phyloP scores from a whole-genome alignment of 1,140 invertebrate genomes.

The Rhynchophorus ferrugineus region DNA sequence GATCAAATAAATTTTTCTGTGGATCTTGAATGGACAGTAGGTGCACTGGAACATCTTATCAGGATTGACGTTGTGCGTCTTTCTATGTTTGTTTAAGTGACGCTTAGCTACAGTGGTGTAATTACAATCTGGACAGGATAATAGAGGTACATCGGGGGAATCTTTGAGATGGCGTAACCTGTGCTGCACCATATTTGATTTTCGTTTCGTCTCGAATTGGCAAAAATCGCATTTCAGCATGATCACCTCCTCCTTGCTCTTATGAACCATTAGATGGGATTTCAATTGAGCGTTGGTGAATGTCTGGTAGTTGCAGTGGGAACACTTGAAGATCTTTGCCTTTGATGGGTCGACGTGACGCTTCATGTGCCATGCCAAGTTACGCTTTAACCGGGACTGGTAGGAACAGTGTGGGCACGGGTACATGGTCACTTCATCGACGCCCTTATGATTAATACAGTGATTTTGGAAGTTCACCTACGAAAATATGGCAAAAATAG shows the following conservation, averaged over 20 bases:
- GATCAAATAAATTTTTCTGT: constrained; percentile 17
- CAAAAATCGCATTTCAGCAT: constrained; percentile 21
- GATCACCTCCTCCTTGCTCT: constrained; percentile 13
- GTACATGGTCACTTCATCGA: constrained; percentile 19
- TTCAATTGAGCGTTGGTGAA: constrained; percentile 17
- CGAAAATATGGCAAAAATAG: too few species aligned
- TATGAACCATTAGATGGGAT: constrained; percentile 17
- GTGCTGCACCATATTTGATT: constrained; percentile 17
- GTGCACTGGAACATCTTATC: constrained; percentile 20
- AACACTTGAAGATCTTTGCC: constrained; percentile 13
- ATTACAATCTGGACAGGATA: constrained; percentile 15
- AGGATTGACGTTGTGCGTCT: constrained; percentile 18
- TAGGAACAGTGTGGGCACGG: constrained; percentile 16
- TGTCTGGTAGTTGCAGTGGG: constrained; percentile 13
- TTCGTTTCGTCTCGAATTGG: constrained; percentile 17
- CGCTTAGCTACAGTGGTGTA: constrained; percentile 16
- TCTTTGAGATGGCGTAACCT: constrained; percentile 15
- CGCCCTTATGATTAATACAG: constrained; percentile 15
- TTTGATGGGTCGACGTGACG: constrained; percentile 10
- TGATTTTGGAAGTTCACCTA: constrained; percentile 18
- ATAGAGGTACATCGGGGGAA: constrained; percentile 15
- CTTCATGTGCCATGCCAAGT: constrained; percentile 17
- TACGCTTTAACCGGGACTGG: constrained; percentile 14
- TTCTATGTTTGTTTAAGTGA: constrained; percentile 18
- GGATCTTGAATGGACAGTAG: constrained; percentile 16